Percentiles rank a stretch among this genome's conserved stretches.
Evolutionary conservation across 1,140 invertebrate genomes (phyloP).

Genomic region (Acyrthosiphon pisum): DNA sequence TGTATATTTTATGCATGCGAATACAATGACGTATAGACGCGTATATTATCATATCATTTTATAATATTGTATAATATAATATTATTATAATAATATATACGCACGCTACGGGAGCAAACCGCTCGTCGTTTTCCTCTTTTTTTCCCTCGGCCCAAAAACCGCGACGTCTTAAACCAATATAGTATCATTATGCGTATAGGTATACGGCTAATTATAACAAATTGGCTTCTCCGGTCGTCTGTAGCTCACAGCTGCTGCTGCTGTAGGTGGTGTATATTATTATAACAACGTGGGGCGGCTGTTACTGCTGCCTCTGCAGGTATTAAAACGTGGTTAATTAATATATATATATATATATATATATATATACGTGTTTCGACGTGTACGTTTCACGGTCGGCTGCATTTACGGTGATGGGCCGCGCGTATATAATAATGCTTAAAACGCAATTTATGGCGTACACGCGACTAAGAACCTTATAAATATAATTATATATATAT

Average conservation of each 20-base stretch:
- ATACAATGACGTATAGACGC: no score
- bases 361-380: not conserved
- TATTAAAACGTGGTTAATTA: slow-evolving; percentile 35
- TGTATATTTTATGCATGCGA: no score
- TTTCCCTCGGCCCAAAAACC: not conserved
- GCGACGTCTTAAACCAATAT: not conserved
- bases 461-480: not conserved
- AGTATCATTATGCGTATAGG: not conserved
- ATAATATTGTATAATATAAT: no score
- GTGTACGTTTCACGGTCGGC: not conserved
- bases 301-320: not conserved
- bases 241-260: not conserved
- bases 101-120: not conserved
- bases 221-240: not conserved
- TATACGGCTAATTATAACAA: not conserved
- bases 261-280: not conserved
- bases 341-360: not conserved
- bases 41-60: no score
- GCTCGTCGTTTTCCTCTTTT: not conserved
- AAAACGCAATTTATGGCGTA: slow-evolving; percentile 26
- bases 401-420: not conserved
- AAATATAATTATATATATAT: not conserved
- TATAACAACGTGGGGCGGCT: not conserved
- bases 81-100: no score
- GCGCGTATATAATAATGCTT: not conserved